Percentiles rank a stretch among this genome's conserved stretches.
phyloP scores from a whole-genome alignment of 2,797 vertebrate species.

The Lateolabrax maculatus region DNA sequence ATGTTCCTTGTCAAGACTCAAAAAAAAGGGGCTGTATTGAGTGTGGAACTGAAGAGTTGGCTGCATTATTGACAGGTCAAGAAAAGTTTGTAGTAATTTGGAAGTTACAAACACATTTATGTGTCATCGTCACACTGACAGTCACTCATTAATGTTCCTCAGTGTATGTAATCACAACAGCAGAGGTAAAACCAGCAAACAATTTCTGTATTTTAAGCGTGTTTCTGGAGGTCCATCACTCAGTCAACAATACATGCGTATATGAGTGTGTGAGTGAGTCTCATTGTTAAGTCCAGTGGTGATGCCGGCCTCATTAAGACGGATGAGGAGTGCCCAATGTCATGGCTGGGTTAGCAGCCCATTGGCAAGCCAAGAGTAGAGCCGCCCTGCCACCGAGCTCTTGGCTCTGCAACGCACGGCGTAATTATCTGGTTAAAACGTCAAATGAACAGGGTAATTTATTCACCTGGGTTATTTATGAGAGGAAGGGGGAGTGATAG shows the following conservation, averaged over 20 bases:
- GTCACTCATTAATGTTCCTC: background rate
- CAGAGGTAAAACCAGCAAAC: conserved; percentile 7
- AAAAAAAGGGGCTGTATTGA: background rate
- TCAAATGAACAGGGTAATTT: conserved; percentile 83
- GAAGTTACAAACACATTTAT: background rate
- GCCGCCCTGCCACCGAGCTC: conserved; percentile 63
- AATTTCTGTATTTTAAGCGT: conserved; percentile 2
- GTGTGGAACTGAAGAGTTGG: background rate
- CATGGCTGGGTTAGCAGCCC: conserved; percentile 81
- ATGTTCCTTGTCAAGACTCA: background rate
- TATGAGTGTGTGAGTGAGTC: conserved; percentile 45
- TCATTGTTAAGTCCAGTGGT: conserved; percentile 78
- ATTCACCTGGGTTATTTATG: conserved; percentile 85
- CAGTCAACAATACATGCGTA: conserved; percentile 12
- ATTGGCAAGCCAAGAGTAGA: conserved; percentile 69
- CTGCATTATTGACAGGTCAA: background rate
- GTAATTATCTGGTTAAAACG: conserved; percentile 85
- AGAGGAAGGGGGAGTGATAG: conserved; percentile 29
- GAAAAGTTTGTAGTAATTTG: background rate
- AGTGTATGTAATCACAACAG: background rate
- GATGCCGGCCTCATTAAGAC: conserved; percentile 82
- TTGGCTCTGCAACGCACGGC: conserved; percentile 55
- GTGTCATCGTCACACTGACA: conserved; percentile 5
- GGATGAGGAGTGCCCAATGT: conserved; percentile 82
- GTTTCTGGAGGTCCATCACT: conserved; percentile 17